Percentiles rank a stretch among this genome's conserved stretches.
phyloP scores from a whole-genome alignment of 2,888 invertebrate species.

The Agelastica alni region DNA sequence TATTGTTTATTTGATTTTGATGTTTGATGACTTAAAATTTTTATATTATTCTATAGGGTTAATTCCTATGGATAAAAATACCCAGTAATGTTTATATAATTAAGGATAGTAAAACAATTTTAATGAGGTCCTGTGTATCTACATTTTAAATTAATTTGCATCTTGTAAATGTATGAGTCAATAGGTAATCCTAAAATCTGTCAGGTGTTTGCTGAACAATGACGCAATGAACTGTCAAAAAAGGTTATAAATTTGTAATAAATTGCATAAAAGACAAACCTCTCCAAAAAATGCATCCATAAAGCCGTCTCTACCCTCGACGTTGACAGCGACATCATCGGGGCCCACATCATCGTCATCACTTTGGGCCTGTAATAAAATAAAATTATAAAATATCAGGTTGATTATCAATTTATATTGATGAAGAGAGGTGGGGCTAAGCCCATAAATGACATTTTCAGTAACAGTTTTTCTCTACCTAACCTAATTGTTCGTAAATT shows the following conservation, averaged over 20 bases:
- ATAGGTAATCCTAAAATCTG: slow-evolving; percentile 14
- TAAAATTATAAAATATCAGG: slow-evolving; percentile 20
- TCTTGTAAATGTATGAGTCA: slow-evolving; percentile 2
- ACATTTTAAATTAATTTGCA: not conserved
- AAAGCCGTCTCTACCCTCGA: slow-evolving; percentile 90
- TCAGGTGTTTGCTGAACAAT: slow-evolving; percentile 19
- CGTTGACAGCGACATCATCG: slow-evolving; percentile 94
- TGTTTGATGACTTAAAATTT: too few species aligned
- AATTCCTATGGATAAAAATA: too few species aligned
- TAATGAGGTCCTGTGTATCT: too few species aligned
- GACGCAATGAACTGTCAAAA: slow-evolving; percentile 13
- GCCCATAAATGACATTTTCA: slow-evolving; percentile 25
- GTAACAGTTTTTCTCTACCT: slow-evolving; percentile 40
- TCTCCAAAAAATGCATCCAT: slow-evolving; percentile 99
- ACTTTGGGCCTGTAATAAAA: slow-evolving; percentile 84
- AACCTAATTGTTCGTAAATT: slow-evolving; percentile 45
- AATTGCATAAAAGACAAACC: slow-evolving; percentile 62
- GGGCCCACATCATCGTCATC: slow-evolving; percentile 95
- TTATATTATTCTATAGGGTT: too few species aligned
- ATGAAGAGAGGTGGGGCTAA: slow-evolving; percentile 49
- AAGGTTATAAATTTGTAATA: not conserved
- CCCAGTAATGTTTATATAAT: too few species aligned
- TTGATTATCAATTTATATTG: slow-evolving; percentile 14
- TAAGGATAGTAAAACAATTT: too few species aligned
- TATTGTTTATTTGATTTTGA: too few species aligned